phyloP scores from a whole-genome alignment of 2,888 invertebrate species.

The Ditula angustiorana region DNA sequence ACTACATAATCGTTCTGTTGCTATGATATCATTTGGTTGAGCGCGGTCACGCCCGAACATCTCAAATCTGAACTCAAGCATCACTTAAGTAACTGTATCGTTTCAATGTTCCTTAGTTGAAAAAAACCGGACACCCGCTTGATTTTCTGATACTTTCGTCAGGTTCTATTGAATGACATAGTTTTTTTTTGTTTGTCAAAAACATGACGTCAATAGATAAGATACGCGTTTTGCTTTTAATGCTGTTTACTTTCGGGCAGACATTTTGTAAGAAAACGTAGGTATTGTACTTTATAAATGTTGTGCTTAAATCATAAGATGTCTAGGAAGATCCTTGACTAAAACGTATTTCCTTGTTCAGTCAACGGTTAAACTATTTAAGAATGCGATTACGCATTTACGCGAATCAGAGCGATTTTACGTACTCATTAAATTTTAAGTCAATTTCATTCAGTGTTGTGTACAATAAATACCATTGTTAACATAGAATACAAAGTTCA shows the following conservation, averaged over 20 bases:
- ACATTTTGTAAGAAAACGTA: not conserved
- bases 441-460: not conserved
- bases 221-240: slow-evolving; percentile 5
- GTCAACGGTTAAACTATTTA: not conserved
- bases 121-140: slow-evolving; percentile 28
- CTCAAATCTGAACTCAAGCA: slow-evolving; percentile 33
- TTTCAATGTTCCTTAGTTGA: slow-evolving; percentile 18
- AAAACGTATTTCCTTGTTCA: not conserved
- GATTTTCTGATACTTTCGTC: slow-evolving; percentile 20
- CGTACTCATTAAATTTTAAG: not conserved
- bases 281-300: not conserved
- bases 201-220: slow-evolving; percentile 24
- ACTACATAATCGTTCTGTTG: slow-evolving; percentile 75
- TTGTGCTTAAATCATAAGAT: not conserved
- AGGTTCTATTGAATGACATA: slow-evolving; percentile 23
- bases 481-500: slow-evolving; percentile 37
- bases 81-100: slow-evolving; percentile 35
- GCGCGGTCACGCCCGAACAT: slow-evolving; percentile 65
- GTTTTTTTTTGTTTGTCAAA: slow-evolving; percentile 22
- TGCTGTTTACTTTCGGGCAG: not conserved
- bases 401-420: not conserved
- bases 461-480: not conserved
- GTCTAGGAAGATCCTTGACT: not conserved
- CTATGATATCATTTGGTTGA: slow-evolving; percentile 78
- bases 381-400: not conserved